phyloP scores from a whole-genome alignment of 2,113 vertebrate genomes.

The Eolophus roseicapilla region DNA sequence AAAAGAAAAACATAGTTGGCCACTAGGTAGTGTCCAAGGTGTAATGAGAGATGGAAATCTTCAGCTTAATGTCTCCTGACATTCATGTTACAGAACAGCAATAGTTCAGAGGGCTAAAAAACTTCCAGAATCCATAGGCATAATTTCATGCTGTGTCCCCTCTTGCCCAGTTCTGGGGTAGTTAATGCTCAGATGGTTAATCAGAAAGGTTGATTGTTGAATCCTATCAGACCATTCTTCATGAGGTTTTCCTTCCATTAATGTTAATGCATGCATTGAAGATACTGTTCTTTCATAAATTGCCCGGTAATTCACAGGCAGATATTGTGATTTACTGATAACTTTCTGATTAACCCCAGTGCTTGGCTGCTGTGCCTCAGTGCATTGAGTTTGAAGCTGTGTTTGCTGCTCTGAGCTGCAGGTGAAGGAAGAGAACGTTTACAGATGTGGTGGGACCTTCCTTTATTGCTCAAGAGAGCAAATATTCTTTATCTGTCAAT shows the following conservation, averaged over 20 bases:
- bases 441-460: background rate
- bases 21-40: background rate
- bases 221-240: background rate
- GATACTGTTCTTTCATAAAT: background rate
- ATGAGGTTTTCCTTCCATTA: background rate
- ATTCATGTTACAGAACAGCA: background rate
- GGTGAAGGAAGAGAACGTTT: background rate
- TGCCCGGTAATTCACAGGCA: background rate
- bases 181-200: background rate
- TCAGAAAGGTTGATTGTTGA: background rate
- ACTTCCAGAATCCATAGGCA: background rate
- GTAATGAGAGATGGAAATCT: background rate
- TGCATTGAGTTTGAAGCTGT: background rate
- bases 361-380: background rate
- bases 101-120: background rate
- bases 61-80: background rate
- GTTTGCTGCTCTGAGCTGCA: background rate
- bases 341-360: background rate
- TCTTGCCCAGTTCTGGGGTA: background rate
- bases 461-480: background rate
- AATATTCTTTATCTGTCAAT: background rate
- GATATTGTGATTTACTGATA: background rate
- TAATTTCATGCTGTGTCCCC: background rate
- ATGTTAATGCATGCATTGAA: background rate
- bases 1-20: background rate